Evolutionary conservation across 2,797 vertebrate genomes (phyloP), one percentile per base, ranked within the genome.

Genomic region (Triplophysa bombifrons): DNA sequence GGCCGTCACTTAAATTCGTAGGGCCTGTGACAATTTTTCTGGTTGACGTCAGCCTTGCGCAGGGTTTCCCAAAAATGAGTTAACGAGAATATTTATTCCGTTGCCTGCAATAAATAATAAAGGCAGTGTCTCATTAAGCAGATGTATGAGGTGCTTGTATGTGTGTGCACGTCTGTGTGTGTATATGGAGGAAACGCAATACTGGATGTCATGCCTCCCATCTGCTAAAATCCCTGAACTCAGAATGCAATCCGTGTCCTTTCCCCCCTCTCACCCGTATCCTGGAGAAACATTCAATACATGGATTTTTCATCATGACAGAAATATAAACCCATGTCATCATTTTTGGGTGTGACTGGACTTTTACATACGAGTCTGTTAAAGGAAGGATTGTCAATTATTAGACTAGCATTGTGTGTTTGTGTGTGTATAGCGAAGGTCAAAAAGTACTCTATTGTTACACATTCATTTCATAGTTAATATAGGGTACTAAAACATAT

Each of bases 251-350:
- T 64, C 30, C 17, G 1, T 38, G 30, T 64, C 30, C 61, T n/a
- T 64, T 60, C 27, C 25, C 25, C 20, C 58, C 22, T 58, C n/a
- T 60, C 14, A 16, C 56, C 10, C 56, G 19, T 60, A 27, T 60
- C 56, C 56, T 14, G 56, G 19, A 30, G 13, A 70, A 19, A 50
- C 12, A 22, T 78, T 78, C n/a, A 16, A 41, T 64, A 20, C 34
- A 41, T 0, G 1, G 4, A 50, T 34, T 9, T 25, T n/a, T 38
- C 41, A 46, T 50, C 66, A 48, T 74, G 50, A 30, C 38, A 48
- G 44, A 51, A 78, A 69, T 69, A 46, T 30, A 7, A 78, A 70
- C 5, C 66, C 56, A 61, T 30, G 25, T 70, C 41, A 19, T 78
- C 12, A 70, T 22, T 70, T 63, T n/a, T 22, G 46, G 74, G 68